Base-by-base conservation (phyloP, 1,140 invertebrate species). In the Drosophila suzukii region DNA sequence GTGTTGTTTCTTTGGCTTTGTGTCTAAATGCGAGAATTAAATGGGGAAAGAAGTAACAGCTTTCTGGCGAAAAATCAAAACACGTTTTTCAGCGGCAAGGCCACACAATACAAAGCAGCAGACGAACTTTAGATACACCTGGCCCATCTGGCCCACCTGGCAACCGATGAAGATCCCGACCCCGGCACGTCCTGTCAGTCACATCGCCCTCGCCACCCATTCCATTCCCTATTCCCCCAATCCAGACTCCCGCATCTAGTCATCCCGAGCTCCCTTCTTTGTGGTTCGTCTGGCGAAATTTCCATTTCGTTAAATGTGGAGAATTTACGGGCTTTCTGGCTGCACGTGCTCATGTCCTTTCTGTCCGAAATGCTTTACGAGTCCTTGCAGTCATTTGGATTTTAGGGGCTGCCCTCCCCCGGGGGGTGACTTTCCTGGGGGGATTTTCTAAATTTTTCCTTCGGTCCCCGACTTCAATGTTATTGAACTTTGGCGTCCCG, bases 291-390 rank as follows among this genome's bases (percentile, higher is more conserved):
- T 75, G 71, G 56, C 43, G 44, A 76, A 88, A 78, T 83, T 86
- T 86, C 71, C 75, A 88, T 86, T 86, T 73, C 75, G 79, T 63
- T 86, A 88, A 86, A 82, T 82, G 82, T 61, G 63, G 27, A 75
- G 66, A 86, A 79, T 86, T 86, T 86, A 86, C 79, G 81, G 77
- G 71, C 44, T 65, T 67, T 66, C 44, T 68, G 70, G 58, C 71
- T 70, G 84, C 79, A 88, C 83, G 83, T 86, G 83, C 75, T 73
- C 47, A 88, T 73, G 79, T 83, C 74, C 81, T 81, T 81, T 71
- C 51, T 38, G 55, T 60, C 73, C 72, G 32, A 65, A 75, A 65
- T 82, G 75, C 72, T 73, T 84, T 85, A 85, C 77, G 81, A 84
- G 78, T 66, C 47, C 36, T 73, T 59, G 60, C 78, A 46, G 47